Percentiles rank a stretch among this genome's conserved stretches.
Evolutionary conservation across 2,797 vertebrate species (phyloP).

Genomic region (Phrynocephalus vlangalii): DNA sequence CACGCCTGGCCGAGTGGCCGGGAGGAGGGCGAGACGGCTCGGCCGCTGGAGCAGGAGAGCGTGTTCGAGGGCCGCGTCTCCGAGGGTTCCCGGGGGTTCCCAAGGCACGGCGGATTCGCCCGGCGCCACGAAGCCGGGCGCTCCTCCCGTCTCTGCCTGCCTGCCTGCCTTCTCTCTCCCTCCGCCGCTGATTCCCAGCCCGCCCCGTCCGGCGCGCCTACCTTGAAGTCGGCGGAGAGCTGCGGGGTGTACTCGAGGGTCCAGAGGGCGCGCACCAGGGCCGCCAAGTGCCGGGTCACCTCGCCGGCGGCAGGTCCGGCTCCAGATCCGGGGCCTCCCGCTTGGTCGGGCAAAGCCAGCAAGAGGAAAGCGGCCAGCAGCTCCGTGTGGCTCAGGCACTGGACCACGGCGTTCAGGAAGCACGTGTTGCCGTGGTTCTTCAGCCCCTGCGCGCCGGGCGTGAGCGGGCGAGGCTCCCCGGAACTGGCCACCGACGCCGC

Average conservation of each 20-base stretch:
- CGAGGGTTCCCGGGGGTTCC: neutral
- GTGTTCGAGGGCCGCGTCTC: too few relatives aligned
- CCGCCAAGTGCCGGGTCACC: constrained; percentile 89
- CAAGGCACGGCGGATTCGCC: too few relatives aligned
- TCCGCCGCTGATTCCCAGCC: too few relatives aligned
- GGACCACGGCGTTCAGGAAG: constrained; percentile 97
- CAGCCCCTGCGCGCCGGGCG: constrained; percentile 89
- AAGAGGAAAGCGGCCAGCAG: constrained; percentile 92
- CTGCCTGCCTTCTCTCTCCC: too few relatives aligned
- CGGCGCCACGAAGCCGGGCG: neutral
- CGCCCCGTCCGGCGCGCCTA: constrained; percentile 61
- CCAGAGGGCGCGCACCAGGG: constrained; percentile 90
- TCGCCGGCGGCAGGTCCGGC: constrained; percentile 76
- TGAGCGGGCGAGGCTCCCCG: constrained; percentile 76
- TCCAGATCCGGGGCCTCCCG: constrained; percentile 75
- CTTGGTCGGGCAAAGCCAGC: constrained; percentile 71
- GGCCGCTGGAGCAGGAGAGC: too few relatives aligned
- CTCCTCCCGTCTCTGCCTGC: too few relatives aligned
- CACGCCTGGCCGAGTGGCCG: neutral
- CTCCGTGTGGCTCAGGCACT: constrained; percentile 96
- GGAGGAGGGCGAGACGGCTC: too few relatives aligned
- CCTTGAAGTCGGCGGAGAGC: constrained; percentile 93
- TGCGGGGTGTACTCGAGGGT: constrained; percentile 91
- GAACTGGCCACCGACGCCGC: constrained; percentile 56
- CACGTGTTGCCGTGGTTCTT: constrained; percentile 98